A percentile compares a stretch with the other conserved stretches of the same genome.
phyloP scores from a whole-genome alignment of 1,140 invertebrate genomes.

The Papilio helenus region DNA sequence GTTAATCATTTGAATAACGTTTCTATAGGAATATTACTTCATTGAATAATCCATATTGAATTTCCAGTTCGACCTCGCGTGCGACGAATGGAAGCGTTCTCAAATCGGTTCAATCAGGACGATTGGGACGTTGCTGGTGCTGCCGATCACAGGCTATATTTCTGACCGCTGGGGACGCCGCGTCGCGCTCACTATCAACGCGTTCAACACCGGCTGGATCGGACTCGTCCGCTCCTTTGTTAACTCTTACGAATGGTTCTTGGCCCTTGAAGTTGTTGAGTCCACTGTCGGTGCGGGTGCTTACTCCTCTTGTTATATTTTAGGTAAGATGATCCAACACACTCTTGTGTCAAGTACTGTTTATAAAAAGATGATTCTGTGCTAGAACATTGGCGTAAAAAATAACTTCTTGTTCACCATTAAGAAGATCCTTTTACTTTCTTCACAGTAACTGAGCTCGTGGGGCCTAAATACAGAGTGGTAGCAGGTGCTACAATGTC shows the following conservation, averaged over 20 bases:
- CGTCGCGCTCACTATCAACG: constrained; percentile 84
- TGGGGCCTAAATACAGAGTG: constrained; percentile 88
- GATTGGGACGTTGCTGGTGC: constrained; percentile 87
- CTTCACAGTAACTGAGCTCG: constrained; percentile 88
- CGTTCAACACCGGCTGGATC: constrained; percentile 84
- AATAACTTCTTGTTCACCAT: neutral
- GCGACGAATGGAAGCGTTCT: constrained; percentile 87
- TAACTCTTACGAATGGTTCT: constrained; percentile 86
- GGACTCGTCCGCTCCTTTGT: constrained; percentile 87
- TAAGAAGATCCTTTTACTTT: constrained; percentile 54
- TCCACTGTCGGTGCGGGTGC: constrained; percentile 80
- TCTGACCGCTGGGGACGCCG: constrained; percentile 87
- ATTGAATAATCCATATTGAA: neutral
- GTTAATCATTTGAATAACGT: too few relatives aligned
- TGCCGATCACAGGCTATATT: constrained; percentile 87
- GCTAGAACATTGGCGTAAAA: neutral
- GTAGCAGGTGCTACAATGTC: constrained; percentile 88
- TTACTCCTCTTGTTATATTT: constrained; percentile 78
- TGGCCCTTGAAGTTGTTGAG: constrained; percentile 87
- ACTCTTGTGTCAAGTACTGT: neutral
- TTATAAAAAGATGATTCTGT: neutral
- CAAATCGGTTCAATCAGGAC: constrained; percentile 89
- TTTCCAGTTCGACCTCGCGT: constrained; percentile 74
- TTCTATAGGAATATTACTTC: neutral
- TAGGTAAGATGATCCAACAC: constrained; percentile 57